Conservation (phyloP, 2,113 vertebrate species). For the Cathartes aura region DNA sequence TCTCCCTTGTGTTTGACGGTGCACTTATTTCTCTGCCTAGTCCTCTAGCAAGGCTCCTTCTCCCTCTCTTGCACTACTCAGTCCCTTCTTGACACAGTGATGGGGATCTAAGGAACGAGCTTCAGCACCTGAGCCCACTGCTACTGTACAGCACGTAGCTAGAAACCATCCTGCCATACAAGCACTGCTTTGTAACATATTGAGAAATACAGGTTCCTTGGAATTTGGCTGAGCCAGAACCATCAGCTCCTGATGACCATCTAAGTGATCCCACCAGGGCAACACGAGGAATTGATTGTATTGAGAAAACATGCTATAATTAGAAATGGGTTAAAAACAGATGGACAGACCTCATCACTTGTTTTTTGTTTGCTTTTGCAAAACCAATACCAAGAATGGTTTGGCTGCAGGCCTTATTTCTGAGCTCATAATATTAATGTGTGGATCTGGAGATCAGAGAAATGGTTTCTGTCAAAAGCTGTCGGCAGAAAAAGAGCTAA, state of each 20-base stretch:
- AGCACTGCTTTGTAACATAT: background rate
- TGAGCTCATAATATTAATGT: constrained; percentile 53
- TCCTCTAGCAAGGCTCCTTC: background rate
- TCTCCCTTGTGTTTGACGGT: background rate
- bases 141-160: background rate
- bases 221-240: background rate
- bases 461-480: constrained; percentile 48
- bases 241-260: background rate
- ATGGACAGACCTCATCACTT: constrained; percentile 38
- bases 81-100: background rate
- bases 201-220: background rate
- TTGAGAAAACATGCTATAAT: constrained; percentile 27
- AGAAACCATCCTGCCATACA: background rate
- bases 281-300: background rate
- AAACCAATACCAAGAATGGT: constrained; percentile 59
- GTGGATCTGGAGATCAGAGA: constrained; percentile 32
- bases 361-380: constrained; percentile 63
- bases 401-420: constrained; percentile 44
- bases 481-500: constrained; percentile 22
- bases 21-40: background rate
- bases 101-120: background rate
- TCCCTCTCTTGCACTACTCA: background rate
- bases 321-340: constrained; percentile 48
- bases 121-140: background rate
- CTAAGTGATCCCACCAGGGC: background rate